Percentiles rank a stretch among this genome's conserved stretches.
phyloP scores from a whole-genome alignment of 2,888 invertebrate genomes.

The Nineta flava region DNA sequence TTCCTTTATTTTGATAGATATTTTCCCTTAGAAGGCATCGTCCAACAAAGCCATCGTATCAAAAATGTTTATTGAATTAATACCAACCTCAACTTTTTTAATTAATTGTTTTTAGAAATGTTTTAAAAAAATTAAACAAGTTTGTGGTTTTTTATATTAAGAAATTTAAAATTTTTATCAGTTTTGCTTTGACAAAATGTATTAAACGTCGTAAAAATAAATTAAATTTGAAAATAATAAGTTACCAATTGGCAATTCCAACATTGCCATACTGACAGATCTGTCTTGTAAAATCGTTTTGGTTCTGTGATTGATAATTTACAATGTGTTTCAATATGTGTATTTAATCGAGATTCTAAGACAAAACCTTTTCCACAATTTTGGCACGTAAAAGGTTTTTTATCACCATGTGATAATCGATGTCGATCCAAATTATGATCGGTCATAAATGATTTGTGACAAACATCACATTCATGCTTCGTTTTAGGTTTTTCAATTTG shows the following conservation, averaged over 20 bases:
- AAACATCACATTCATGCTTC: constrained; percentile 24
- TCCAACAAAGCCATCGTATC: no score
- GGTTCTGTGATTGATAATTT: constrained; percentile 26
- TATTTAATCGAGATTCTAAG: constrained; percentile 26
- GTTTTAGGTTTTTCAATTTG: constrained; percentile 23
- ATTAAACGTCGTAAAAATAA: no score
- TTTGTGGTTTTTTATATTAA: neutral
- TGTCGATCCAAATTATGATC: constrained; percentile 27
- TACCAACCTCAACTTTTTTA: no score
- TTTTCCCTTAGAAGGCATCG: no score
- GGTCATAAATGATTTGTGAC: constrained; percentile 27
- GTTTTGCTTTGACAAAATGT: no score
- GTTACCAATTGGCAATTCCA: constrained; percentile 25
- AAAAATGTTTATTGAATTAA: no score
- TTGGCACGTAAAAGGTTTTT: constrained; percentile 25
- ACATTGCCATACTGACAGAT: constrained; percentile 28
- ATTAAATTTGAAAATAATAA: neutral
- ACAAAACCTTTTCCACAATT: constrained; percentile 28
- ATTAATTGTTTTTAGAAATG: no score
- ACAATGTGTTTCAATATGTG: constrained; percentile 29
- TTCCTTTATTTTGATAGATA: no score
- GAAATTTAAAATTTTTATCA: neutral
- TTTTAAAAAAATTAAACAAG: no score
- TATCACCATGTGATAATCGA: constrained; percentile 23
- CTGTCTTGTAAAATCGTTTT: constrained; percentile 28